Conservation (phyloP, 2,888 invertebrate genomes). For the Alviniconcha strummeri region DNA sequence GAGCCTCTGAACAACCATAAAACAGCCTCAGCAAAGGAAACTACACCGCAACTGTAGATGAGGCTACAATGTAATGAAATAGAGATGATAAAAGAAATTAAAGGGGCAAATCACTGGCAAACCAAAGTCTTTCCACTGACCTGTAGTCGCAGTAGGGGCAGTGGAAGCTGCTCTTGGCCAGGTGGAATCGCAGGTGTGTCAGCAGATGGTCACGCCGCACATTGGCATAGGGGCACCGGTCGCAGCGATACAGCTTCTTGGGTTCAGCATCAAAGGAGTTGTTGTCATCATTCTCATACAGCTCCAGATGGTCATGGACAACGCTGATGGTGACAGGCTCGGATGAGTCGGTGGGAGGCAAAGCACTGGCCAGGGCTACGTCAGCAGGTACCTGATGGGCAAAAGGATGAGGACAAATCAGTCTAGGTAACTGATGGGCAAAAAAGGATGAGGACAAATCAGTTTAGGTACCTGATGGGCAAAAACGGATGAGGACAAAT, state of each 20-base stretch:
- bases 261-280: conserved; percentile 68
- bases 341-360: conserved; percentile 58
- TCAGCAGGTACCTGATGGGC: conserved; percentile 66
- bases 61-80: no score
- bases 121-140: conserved; percentile 18
- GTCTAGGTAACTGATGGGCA: no score
- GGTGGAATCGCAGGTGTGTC: conserved; percentile 86
- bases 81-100: no score
- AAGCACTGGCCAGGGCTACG: conserved; percentile 74
- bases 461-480: no score
- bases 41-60: no score
- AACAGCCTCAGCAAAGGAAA: no score
- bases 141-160: conserved; percentile 88
- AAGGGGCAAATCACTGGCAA: no score
- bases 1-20: no score
- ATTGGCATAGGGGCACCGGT: conserved; percentile 87
- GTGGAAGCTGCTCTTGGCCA: conserved; percentile 80
- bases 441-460: no score
- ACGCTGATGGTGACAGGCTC: conserved; percentile 57
- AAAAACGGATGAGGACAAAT: no score
- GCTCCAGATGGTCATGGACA: conserved; percentile 66
- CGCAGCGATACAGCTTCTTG: conserved; percentile 81
- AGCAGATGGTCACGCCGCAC: conserved; percentile 83
- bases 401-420: background rate
- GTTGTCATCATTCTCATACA: conserved; percentile 61